These are phyloP conservation scores for Kryptolebias marmoratus DNA, from an alignment of 2,113 vertebrate genomes.

Conservation along the genomic window DNA sequence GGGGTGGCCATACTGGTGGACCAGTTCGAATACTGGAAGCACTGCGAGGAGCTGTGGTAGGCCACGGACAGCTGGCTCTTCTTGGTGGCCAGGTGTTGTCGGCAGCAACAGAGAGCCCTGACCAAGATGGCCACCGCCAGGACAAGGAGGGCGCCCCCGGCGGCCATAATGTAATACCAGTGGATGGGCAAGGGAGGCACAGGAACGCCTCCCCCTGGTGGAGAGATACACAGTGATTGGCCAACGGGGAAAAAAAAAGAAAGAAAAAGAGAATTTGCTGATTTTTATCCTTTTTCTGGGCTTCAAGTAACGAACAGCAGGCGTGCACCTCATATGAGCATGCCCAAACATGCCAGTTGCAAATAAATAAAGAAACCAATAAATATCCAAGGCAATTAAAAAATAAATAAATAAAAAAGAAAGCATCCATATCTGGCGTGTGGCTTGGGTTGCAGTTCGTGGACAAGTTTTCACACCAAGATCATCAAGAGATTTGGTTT, in stretches of 20 bases:
- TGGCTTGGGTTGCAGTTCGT: conserved; percentile 55
- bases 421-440: conserved; percentile 64
- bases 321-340: conserved; percentile 72
- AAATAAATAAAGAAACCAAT: conserved; percentile 62
- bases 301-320: conserved; percentile 58
- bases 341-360: conserved; percentile 78
- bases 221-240: conserved; percentile 96
- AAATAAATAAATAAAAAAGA: conserved; percentile 27
- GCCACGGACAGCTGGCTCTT: conserved; percentile 97
- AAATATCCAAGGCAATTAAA: conserved; percentile 64
- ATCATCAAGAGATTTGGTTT: conserved; percentile 60
- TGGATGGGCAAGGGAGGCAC: conserved; percentile 98
- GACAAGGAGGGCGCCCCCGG: conserved; percentile 94
- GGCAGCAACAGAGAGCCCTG: conserved; percentile 96
- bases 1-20: conserved; percentile 80
- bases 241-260: conserved; percentile 82
- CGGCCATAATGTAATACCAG: conserved; percentile 99
- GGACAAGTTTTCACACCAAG: conserved; percentile 77
- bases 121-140: conserved; percentile 93
- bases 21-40: conserved; percentile 93
- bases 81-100: conserved; percentile 98
- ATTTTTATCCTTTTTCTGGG: conserved; percentile 35
- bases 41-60: conserved; percentile 98
- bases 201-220: conserved; percentile 96
- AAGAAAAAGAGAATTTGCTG: conserved; percentile 57